Evolutionary conservation across 1,140 invertebrate genomes (phyloP).

Genomic region (Trigoniulus corallinus): DNA sequence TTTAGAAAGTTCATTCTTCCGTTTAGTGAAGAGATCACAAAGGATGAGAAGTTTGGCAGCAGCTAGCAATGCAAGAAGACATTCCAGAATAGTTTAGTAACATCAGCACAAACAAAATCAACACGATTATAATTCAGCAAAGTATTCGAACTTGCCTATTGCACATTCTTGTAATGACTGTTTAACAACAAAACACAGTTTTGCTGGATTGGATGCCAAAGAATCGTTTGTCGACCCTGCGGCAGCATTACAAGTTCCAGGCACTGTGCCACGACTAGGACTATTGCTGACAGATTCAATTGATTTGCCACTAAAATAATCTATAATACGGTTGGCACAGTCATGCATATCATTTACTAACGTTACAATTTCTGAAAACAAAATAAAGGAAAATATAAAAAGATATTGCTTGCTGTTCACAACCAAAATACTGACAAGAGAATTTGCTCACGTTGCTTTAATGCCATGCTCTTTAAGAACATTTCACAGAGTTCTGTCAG

Average conservation of each 20-base stretch:
- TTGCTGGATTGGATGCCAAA: slow-evolving; percentile 28
- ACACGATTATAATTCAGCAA: too few relatives aligned
- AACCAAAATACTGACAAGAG: neutral
- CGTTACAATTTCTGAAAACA: slow-evolving; percentile 37
- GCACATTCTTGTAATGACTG: slow-evolving; percentile 38
- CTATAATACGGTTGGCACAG: slow-evolving; percentile 37
- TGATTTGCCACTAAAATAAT: slow-evolving; percentile 30
- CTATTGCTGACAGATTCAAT: neutral
- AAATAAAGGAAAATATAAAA: slow-evolving; percentile 12
- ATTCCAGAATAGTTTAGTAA: too few relatives aligned
- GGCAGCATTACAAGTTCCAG: neutral
- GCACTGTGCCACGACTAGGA: neutral
- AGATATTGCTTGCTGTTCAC: neutral
- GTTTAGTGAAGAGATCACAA: slow-evolving; percentile 40
- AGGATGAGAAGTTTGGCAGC: slow-evolving; percentile 36
- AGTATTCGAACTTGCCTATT: slow-evolving; percentile 27
- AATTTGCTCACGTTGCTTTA: slow-evolving; percentile 44
- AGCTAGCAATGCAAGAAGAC: slow-evolving; percentile 17
- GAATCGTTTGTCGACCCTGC: slow-evolving; percentile 13
- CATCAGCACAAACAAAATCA: too few relatives aligned
- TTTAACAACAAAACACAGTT: slow-evolving; percentile 40
- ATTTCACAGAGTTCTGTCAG: slow-evolving; percentile 37
- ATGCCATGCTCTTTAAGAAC: slow-evolving; percentile 40
- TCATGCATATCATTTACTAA: slow-evolving; percentile 41
- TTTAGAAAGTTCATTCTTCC: slow-evolving; percentile 33